phyloP scores from a whole-genome alignment of 2,113 vertebrate species.

The Charadrius vociferus region DNA sequence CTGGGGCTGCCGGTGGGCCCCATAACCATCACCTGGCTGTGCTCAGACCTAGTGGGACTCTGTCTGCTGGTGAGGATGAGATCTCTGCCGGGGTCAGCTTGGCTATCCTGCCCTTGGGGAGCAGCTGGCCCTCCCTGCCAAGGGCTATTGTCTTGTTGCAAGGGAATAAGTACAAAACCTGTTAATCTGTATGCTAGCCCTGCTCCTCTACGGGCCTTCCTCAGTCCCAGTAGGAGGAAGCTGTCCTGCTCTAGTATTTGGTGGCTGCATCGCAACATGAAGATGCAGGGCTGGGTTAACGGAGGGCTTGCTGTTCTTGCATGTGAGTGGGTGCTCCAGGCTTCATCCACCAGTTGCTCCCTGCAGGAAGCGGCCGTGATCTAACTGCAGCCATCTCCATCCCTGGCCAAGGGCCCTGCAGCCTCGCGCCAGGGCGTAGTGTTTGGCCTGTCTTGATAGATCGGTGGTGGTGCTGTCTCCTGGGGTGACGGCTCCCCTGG shows the following conservation, averaged over 20 bases:
- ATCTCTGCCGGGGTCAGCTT: background rate
- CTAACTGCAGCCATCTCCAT: background rate
- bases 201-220: background rate
- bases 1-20: background rate
- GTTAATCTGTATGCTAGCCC: rapidly evolving
- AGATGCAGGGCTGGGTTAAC: background rate
- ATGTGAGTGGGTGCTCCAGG: background rate
- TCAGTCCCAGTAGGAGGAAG: background rate
- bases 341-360: background rate
- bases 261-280: background rate
- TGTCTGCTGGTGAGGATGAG: background rate
- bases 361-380: background rate
- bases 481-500: background rate
- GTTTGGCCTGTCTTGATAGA: background rate
- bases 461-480: background rate
- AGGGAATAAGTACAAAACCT: background rate
- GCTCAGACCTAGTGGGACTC: background rate
- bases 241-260: background rate
- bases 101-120: background rate
- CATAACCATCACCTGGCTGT: background rate
- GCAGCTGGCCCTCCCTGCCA: background rate
- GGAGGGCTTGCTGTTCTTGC: background rate
- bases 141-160: background rate
- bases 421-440: background rate
- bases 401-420: background rate